These are phyloP conservation scores for Fregetta grallaria DNA, from an alignment of 2,113 vertebrate genomes.

Conservation along the genomic window DNA sequence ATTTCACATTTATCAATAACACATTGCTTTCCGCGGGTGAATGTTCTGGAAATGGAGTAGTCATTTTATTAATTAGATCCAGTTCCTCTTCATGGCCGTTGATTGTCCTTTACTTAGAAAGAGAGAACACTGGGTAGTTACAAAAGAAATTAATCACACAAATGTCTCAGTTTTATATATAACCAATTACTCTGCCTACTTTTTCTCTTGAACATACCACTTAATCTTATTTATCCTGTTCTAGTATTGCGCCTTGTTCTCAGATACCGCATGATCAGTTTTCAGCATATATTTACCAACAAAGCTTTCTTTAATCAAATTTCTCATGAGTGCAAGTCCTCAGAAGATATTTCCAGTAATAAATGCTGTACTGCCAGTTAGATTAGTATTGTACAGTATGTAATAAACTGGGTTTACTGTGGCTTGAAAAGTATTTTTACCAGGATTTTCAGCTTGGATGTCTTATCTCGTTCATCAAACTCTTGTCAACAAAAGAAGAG, in stretches of 20 bases:
- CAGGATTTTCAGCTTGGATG: not conserved
- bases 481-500: not conserved
- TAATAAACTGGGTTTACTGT: not conserved
- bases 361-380: not conserved
- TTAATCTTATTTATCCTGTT: conserved; percentile 10
- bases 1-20: conserved; percentile 51
- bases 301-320: conserved; percentile 1
- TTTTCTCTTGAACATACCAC: not conserved
- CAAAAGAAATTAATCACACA: not conserved
- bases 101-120: conserved; percentile 30
- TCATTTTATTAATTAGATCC: conserved; percentile 28
- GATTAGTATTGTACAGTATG: not conserved
- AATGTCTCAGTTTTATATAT: conserved; percentile 3
- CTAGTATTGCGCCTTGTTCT: not conserved
- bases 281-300: not conserved
- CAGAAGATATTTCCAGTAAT: conserved; percentile 12
- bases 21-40: conserved; percentile 9
- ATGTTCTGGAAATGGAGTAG: conserved; percentile 1
- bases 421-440: not conserved
- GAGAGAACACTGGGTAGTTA: not conserved
- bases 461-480: conserved; percentile 30
- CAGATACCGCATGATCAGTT: not conserved
- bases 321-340: not conserved
- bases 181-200: not conserved
- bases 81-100: conserved; percentile 16